A percentile compares a stretch with the other conserved stretches of the same genome.
Evolutionary conservation across 2,888 invertebrate genomes (phyloP).

Genomic region (Lochmaea capreae): DNA sequence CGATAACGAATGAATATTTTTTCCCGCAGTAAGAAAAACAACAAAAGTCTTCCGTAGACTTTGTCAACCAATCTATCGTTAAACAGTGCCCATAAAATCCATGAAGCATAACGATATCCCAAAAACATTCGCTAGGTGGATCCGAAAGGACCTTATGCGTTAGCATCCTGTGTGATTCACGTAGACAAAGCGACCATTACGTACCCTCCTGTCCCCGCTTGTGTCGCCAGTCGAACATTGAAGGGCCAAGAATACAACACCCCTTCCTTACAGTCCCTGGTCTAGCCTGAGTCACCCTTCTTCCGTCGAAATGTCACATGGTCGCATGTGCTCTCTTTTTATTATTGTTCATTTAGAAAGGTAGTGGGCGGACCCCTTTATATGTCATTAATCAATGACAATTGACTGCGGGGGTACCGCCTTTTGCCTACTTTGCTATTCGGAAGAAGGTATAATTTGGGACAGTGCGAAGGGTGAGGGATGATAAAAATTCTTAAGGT

Average conservation of each 20-base stretch:
- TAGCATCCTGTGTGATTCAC: conserved; percentile 64
- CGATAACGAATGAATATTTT: too few relatives aligned
- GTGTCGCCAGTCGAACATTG: conserved; percentile 31
- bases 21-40: too few relatives aligned
- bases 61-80: conserved; percentile 19
- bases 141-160: conserved; percentile 60
- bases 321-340: conserved; percentile 48
- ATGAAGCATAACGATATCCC: conserved; percentile 17
- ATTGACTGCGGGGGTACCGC: conserved; percentile 38
- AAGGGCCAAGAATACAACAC: conserved; percentile 37
- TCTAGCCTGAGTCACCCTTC: conserved; percentile 44
- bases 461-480: conserved; percentile 21
- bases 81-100: background rate
- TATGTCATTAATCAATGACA: conserved; percentile 44
- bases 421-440: conserved; percentile 38
- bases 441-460: conserved; percentile 32
- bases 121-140: conserved; percentile 55
- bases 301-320: conserved; percentile 48
- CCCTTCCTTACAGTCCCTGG: conserved; percentile 29
- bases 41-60: background rate
- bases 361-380: conserved; percentile 45
- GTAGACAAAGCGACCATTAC: conserved; percentile 61
- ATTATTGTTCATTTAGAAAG: conserved; percentile 45
- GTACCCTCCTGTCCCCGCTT: background rate
- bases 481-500: conserved; percentile 13